phyloP scores from a whole-genome alignment of 2,113 vertebrate genomes.

The Naja naja region DNA sequence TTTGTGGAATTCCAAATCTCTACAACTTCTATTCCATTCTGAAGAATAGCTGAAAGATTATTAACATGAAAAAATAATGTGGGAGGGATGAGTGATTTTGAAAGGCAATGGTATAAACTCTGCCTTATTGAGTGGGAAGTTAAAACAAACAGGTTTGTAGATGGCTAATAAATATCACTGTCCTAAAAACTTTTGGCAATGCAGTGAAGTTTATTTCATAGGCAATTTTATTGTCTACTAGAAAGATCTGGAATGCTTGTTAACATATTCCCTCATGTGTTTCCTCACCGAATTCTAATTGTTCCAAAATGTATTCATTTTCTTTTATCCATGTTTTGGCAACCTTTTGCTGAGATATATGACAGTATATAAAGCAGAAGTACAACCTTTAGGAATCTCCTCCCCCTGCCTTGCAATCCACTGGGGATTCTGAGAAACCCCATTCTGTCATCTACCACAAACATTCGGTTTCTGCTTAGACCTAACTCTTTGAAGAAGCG shows the following conservation, averaged over 20 bases:
- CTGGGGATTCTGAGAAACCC: neutral
- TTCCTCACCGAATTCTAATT: neutral
- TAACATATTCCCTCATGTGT: neutral
- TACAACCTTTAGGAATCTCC: neutral
- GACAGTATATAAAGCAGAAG: constrained; percentile 6
- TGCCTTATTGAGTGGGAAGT: neutral
- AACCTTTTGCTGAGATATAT: neutral
- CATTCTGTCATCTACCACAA: neutral
- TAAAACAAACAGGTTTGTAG: neutral
- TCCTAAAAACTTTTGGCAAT: neutral
- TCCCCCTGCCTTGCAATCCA: neutral
- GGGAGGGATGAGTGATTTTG: neutral
- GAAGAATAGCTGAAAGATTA: neutral
- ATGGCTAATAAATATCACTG: neutral
- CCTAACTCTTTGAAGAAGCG: constrained; percentile 23
- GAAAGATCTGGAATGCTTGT: neutral
- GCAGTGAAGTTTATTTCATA: neutral
- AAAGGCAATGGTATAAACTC: neutral
- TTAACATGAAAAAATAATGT: neutral
- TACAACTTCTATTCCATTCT: neutral
- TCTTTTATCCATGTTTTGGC: constrained; percentile 14
- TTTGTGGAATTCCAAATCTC: neutral
- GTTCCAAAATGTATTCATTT: neutral
- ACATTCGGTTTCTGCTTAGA: neutral
- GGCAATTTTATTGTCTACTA: neutral